Base-by-base conservation (phyloP, 2,888 invertebrate species). In the Hirtodrosophila cameraria region DNA sequence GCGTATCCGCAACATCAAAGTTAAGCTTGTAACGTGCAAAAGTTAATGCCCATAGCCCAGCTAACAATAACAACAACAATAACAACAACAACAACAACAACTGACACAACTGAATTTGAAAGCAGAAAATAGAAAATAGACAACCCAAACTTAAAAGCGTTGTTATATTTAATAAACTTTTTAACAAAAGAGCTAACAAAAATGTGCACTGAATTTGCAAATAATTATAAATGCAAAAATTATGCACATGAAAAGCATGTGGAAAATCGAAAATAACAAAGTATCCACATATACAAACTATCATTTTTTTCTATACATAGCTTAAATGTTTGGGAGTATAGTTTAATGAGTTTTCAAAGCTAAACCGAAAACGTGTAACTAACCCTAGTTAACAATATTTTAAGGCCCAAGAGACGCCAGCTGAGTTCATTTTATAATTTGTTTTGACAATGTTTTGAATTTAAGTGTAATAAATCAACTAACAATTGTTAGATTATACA, bases 1-100 rank as follows among this genome's bases (percentile, higher is more conserved):
- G 64, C 61, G 62, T 71, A 65, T 68, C 65, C 77, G 73, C 69
- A 65, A 74, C 66, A 68, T 78, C 74, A 81, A 84, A 78, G 78
- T 78, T 61, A 82, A 81, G 80, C 82, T 73, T 58, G 66, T 67
- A 75, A 58, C 65, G 61, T 69, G 58, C 64, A 66, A 73, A 73
- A 80, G 70, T 75, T 80, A 82, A 82, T 75, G 63, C 60, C 50
- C 20, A 82, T 75, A 62, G 58, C 50, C 20, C 43, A 41, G 42
- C 27, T 35, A 38, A 25, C 15, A 28, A 53, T 20, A 28, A 13
- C 30, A 66, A 49, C 62, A 67, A 52, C 36, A 54, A 55, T 46
- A 48, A 36, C 33, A 25, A 35, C 38, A 35, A 8, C 33, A 50
- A 12, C 9, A 13, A 30, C 18, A 3, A 3, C 18, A 20, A 20